Conservation (phyloP, 2,888 invertebrate genomes). For the Xanthorhoe spadicearia region DNA sequence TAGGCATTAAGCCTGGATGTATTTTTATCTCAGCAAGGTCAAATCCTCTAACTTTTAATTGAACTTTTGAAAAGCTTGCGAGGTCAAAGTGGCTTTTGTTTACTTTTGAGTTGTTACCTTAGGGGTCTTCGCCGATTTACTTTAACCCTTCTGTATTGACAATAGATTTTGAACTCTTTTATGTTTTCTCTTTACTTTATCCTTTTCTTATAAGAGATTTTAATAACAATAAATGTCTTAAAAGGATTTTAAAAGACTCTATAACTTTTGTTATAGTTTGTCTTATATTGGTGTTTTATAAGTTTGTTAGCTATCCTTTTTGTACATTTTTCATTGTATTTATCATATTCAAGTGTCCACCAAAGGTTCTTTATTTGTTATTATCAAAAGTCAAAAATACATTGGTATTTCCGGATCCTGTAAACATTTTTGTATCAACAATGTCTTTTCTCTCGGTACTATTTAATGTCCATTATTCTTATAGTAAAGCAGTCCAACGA, state of each 20-base stretch:
- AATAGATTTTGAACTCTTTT: conserved; percentile 24
- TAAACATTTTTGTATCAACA: not conserved
- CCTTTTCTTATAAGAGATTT: conserved; percentile 30
- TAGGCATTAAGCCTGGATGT: conserved; percentile 40
- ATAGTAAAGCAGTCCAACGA: conserved; percentile 5
- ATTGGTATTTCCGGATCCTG: conserved; percentile 5
- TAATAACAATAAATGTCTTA: conserved; percentile 19
- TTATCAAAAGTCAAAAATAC: conserved; percentile 4
- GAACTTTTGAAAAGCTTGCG: conserved; percentile 31
- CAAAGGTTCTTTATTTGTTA: not conserved
- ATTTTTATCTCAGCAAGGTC: conserved; percentile 42
- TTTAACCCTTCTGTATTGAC: conserved; percentile 28
- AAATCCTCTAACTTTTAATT: conserved; percentile 38
- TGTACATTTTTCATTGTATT: not conserved
- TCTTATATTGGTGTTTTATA: not conserved
- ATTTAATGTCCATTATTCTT: not conserved
- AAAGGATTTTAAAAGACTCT: conserved; percentile 29
- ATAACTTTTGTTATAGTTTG: conserved; percentile 2
- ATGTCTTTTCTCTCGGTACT: conserved; percentile 1
- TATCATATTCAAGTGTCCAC: conserved; percentile 14
- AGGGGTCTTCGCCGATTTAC: conserved; percentile 22
- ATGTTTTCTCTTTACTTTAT: conserved; percentile 22
- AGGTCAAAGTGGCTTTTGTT: conserved; percentile 34
- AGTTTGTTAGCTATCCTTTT: conserved; percentile 1
- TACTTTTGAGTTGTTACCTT: conserved; percentile 32